Evolutionary conservation across 2,888 invertebrate genomes (phyloP).

Genomic region (Plebejus argus): DNA sequence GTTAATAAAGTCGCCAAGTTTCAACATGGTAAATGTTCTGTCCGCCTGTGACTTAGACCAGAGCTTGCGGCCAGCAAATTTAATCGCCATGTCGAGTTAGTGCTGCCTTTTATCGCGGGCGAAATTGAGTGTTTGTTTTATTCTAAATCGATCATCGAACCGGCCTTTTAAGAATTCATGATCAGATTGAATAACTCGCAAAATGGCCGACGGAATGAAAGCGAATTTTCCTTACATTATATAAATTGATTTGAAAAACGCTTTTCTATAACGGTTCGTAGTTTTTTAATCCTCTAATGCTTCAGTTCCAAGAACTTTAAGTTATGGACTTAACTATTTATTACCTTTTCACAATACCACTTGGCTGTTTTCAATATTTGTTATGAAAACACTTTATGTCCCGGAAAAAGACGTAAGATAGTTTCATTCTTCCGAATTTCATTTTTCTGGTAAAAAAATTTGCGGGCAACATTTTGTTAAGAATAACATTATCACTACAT

Average conservation of each 20-base stretch:
- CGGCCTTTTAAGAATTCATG: conserved; percentile 21
- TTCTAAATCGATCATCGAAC: conserved; percentile 39
- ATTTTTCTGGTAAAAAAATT: too few species aligned
- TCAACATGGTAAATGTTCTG: conserved; percentile 3
- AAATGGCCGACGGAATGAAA: not conserved
- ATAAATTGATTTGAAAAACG: not conserved
- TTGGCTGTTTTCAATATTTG: too few species aligned
- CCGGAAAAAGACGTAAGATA: too few species aligned
- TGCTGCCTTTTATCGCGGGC: conserved; percentile 64
- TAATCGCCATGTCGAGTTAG: conserved; percentile 54
- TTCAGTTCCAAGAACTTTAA: too few species aligned
- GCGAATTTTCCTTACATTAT: conserved; percentile 12
- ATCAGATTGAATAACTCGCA: conserved; percentile 22
- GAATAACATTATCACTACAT: too few species aligned
- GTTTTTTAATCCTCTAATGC: too few species aligned
- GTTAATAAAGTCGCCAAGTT: too few species aligned
- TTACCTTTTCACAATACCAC: too few species aligned
- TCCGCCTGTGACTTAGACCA: conserved; percentile 39
- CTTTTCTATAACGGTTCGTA: not conserved
- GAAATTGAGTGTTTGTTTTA: conserved; percentile 53
- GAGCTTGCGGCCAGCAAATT: conserved; percentile 47
- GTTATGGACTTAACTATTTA: too few species aligned
- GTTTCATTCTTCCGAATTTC: too few species aligned
- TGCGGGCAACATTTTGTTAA: too few species aligned
- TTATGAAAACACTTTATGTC: too few species aligned